Conservation (phyloP, 2,797 vertebrate genomes). For the Megaceryle alcyon region DNA sequence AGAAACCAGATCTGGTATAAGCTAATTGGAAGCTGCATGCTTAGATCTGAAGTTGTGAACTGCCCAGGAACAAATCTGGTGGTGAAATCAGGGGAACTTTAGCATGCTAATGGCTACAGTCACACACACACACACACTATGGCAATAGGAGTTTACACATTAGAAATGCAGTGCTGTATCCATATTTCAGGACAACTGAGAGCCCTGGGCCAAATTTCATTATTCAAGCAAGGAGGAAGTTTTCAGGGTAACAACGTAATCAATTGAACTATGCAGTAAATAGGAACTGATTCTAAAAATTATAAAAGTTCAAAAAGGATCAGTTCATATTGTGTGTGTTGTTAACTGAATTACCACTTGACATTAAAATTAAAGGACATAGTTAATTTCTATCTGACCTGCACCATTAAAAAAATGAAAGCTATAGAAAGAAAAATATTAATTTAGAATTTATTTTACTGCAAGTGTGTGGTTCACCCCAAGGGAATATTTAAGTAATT, state of each 20-base stretch:
- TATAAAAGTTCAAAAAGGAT: neutral
- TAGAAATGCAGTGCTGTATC: neutral
- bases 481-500: neutral
- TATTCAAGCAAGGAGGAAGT: neutral
- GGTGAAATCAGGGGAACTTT: neutral
- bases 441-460: conserved; percentile 66
- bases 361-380: conserved; percentile 53
- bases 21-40: neutral
- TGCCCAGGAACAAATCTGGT: neutral
- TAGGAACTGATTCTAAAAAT: neutral
- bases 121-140: rapidly evolving
- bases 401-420: conserved; percentile 52
- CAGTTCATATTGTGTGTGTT: neutral
- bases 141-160: neutral
- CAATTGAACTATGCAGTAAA: neutral
- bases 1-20: neutral
- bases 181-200: neutral
- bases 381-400: conserved; percentile 58
- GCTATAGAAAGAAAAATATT: conserved; percentile 48
- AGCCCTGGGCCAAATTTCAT: neutral
- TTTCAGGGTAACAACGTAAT: neutral
- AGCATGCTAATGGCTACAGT: neutral
- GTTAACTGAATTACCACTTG: conserved; percentile 28
- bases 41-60: neutral
- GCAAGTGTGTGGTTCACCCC: neutral